A percentile compares a stretch with the other conserved stretches of the same genome.
Conservation (phyloP, 2,113 vertebrate species). For the Struthio camelus region DNA sequence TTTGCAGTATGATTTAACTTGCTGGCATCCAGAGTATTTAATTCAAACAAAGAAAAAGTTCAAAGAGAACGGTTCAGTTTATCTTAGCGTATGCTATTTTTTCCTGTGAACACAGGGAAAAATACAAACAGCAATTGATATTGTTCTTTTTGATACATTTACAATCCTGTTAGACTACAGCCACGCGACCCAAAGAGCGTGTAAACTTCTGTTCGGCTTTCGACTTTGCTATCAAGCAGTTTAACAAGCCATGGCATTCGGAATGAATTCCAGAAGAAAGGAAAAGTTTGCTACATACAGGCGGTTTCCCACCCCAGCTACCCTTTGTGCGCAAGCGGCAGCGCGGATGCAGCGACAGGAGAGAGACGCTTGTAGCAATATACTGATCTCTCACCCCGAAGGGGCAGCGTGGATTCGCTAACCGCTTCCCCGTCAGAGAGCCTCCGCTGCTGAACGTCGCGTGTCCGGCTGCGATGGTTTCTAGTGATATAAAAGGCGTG, state of each 20-base stretch:
- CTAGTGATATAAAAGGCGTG: not conserved
- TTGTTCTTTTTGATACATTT: not conserved
- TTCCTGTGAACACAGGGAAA: not conserved
- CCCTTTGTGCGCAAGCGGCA: not conserved
- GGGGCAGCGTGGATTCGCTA: not conserved
- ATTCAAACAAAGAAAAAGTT: constrained; percentile 27
- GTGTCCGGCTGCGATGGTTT: not conserved
- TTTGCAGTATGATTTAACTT: not conserved
- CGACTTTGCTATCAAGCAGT: not conserved
- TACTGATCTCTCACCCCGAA: not conserved
- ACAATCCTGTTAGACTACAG: not conserved
- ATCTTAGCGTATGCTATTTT: not conserved
- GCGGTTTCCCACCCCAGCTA: not conserved
- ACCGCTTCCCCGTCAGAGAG: not conserved
- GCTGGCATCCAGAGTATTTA: not conserved
- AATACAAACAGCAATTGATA: not conserved
- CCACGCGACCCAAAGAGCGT: not conserved
- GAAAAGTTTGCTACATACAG: not conserved
- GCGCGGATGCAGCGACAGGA: not conserved
- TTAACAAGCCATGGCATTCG: not conserved
- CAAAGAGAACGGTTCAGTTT: not conserved
- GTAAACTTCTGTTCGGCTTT: not conserved
- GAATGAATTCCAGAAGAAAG: constrained; percentile 12
- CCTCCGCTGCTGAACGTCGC: not conserved
- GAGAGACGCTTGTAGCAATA: accelerated